Base-by-base conservation (phyloP, 2,113 vertebrate genomes). In the Sphaerodactylus townsendi region DNA sequence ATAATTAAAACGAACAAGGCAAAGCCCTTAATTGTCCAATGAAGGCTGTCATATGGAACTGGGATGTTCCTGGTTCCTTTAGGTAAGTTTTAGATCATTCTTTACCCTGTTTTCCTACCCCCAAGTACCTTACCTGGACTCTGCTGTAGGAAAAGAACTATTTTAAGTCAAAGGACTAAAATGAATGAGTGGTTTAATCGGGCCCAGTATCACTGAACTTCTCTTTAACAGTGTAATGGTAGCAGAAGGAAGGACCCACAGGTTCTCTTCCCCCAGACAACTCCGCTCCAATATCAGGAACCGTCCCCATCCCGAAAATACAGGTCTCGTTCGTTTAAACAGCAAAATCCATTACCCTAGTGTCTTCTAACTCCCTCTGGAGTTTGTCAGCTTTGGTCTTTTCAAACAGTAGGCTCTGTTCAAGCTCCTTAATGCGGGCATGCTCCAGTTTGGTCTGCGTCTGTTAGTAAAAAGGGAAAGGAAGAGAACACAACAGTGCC, bases 381-480 rank as follows among this genome's bases (percentile, higher is more conserved):
- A 99, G 99, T 98, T 99, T 99, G 95, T 99, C 99, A 98, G 99
- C 99, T 99, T 99, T 99, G 99, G 98, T 99, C 98, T 99, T 99
- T 99, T 99, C 99, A 99, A 99, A 99, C 96, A 99, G 98, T 96
- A 99, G 98, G 97, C 97, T 99, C 97, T 99, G 98, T 97, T 99
- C 98, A 96, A 99, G 98, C 97, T 99, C 99, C 98, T 99, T 98
- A 97, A 98, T 98, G 96, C 98, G 98, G 98, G 96, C 98, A 98
- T 99, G 99, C 97, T 99, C 98, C 99, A 99, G 97, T 97, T 98
- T 98, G 97, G 98, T 99, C 98, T 99, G 99, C 98, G 98, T 99
- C 99, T 99, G 98, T 99, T 99, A 99, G 99, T 99, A 96, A 97
- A 98, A 97, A 98, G 96, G 97, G 96, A 98, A 97, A 98, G 98